Conservation (phyloP, 2,888 invertebrate species). For the Protonemura montana region DNA sequence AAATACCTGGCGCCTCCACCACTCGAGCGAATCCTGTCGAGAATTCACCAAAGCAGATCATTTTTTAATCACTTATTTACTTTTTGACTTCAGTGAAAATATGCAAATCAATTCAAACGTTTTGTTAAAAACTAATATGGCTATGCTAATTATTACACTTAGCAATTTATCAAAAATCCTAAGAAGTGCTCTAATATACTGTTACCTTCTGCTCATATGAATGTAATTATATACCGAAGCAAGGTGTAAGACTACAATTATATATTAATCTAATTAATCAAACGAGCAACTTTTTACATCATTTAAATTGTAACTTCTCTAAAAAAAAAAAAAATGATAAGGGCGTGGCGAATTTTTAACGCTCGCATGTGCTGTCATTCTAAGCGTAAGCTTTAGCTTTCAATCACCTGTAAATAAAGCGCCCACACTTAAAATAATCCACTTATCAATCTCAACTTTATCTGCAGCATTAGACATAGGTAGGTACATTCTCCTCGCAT, state of each 20-base stretch:
- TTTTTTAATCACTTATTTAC: neutral
- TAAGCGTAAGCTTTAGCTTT: constrained; percentile 21
- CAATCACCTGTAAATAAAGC: neutral
- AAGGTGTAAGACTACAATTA: constrained; percentile 20
- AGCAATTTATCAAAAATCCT: neutral
- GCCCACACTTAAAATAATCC: constrained; percentile 28
- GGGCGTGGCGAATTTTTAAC: constrained; percentile 20
- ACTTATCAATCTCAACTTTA: constrained; percentile 20
- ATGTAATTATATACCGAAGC: neutral
- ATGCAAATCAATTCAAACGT: neutral
- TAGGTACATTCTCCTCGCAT: neutral
- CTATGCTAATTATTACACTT: neutral
- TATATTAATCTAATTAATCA: constrained; percentile 32
- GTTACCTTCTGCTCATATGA: neutral
- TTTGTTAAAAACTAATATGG: neutral
- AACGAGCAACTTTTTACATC: neutral
- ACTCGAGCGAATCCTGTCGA: neutral
- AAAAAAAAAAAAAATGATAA: neutral
- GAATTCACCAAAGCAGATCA: neutral
- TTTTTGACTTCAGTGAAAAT: neutral
- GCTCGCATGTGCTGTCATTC: constrained; percentile 30
- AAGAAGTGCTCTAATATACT: neutral
- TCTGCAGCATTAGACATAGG: neutral
- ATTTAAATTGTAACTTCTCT: neutral
- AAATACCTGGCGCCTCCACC: neutral